Conservation (phyloP, 2,113 vertebrate species). For the Zosterops lateralis region DNA sequence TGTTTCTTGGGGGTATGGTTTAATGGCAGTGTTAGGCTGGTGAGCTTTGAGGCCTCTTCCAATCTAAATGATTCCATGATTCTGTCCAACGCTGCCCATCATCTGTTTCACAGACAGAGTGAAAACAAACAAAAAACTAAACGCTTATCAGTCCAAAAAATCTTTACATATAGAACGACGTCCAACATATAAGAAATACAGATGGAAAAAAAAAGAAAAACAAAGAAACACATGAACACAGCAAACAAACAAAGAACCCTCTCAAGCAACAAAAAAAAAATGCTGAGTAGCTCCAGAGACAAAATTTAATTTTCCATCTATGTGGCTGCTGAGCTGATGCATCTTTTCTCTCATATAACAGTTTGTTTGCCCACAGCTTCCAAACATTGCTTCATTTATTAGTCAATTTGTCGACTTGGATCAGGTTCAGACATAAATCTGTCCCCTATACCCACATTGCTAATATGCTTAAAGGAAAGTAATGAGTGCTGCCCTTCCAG, state of each 20-base stretch:
- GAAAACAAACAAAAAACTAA: neutral
- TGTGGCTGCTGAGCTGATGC: neutral
- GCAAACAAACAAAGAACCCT: neutral
- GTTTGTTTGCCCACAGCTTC: slow-evolving; percentile 4
- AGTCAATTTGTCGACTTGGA: neutral
- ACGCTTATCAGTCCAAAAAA: neutral
- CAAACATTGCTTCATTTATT: slow-evolving; percentile 34
- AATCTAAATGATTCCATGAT: neutral
- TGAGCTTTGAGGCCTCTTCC: neutral
- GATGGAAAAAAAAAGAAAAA: neutral
- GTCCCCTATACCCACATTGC: neutral
- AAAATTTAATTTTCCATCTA: neutral
- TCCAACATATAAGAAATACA: neutral
- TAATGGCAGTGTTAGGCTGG: neutral
- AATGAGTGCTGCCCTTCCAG: slow-evolving; percentile 15
- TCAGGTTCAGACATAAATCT: slow-evolving; percentile 14
- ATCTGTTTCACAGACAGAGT: neutral
- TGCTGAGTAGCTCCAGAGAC: neutral
- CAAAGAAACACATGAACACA: neutral
- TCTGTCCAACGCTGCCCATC: neutral
- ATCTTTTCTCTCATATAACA: slow-evolving; percentile 20
- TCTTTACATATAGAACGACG: neutral
- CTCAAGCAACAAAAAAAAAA: neutral
- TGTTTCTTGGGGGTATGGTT: neutral
- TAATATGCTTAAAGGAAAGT: slow-evolving; percentile 50